phyloP scores from a whole-genome alignment of 2,888 invertebrate species.

The Tetanocera ferruginea region DNA sequence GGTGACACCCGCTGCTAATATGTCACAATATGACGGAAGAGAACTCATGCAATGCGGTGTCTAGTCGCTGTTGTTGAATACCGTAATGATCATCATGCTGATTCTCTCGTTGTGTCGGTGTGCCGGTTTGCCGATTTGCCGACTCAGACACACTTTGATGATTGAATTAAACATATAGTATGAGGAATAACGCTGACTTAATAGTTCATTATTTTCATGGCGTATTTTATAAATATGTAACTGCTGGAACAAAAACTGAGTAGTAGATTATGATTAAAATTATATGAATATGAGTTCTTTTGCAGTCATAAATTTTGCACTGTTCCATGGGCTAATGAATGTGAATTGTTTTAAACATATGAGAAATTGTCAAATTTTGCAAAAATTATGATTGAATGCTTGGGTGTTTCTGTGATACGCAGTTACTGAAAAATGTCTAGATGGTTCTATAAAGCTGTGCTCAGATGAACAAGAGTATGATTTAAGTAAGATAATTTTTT shows the following conservation, averaged over 20 bases:
- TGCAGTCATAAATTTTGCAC: too few relatives aligned
- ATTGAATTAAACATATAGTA: background rate
- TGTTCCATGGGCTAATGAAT: too few relatives aligned
- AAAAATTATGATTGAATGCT: too few relatives aligned
- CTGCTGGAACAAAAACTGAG: background rate
- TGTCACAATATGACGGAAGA: slow-evolving; percentile 37
- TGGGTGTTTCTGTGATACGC: too few relatives aligned
- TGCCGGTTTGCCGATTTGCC: background rate
- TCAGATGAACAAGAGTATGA: too few relatives aligned
- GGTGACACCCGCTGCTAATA: slow-evolving; percentile 8
- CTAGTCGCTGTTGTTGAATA: background rate
- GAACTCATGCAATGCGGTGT: background rate
- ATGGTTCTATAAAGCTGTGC: too few relatives aligned
- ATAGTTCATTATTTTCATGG: background rate
- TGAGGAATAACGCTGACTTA: background rate
- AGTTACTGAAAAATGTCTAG: too few relatives aligned
- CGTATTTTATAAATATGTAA: background rate
- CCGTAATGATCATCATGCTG: too few relatives aligned
- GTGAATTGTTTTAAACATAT: too few relatives aligned
- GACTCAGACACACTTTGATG: background rate
- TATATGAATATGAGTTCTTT: too few relatives aligned
- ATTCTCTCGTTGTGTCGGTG: background rate
- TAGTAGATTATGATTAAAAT: background rate
- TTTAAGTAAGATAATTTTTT: too few relatives aligned
- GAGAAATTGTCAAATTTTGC: too few relatives aligned